These are phyloP conservation scores for Dipodomys spectabilis DNA, from an alignment of 2,113 vertebrate species.

Conservation along the genomic window DNA sequence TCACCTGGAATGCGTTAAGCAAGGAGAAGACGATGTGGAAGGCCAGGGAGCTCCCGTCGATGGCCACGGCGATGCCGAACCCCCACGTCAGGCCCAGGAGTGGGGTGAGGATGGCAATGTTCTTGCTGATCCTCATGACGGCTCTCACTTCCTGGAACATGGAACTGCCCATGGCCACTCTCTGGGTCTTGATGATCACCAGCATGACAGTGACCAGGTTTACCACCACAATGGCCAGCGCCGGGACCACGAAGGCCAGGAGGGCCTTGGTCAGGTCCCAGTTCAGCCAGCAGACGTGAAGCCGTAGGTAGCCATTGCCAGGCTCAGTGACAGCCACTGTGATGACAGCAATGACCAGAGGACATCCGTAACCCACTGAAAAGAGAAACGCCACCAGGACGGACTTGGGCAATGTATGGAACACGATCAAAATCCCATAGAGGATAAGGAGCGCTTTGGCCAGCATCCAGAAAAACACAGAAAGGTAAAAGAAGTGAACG, in stretches of 20 bases:
- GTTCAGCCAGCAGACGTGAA: slow-evolving; percentile 91
- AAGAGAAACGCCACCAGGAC: slow-evolving; percentile 87
- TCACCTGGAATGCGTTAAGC: slow-evolving; percentile 93
- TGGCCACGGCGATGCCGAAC: slow-evolving; percentile 89
- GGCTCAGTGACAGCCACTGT: slow-evolving; percentile 91
- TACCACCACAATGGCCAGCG: slow-evolving; percentile 88
- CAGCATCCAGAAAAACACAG: slow-evolving; percentile 96
- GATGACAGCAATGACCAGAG: slow-evolving; percentile 89
- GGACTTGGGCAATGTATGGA: slow-evolving; percentile 89
- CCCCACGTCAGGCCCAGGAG: slow-evolving; percentile 94
- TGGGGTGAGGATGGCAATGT: slow-evolving; percentile 91
- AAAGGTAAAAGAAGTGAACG: slow-evolving; percentile 93
- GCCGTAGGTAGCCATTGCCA: slow-evolving; percentile 85
- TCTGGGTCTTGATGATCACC: slow-evolving; percentile 89
- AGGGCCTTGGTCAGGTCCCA: slow-evolving; percentile 90
- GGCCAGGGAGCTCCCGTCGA: not conserved
- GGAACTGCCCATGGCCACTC: slow-evolving; percentile 82
- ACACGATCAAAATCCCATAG: slow-evolving; percentile 90
- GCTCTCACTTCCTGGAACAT: slow-evolving; percentile 86
- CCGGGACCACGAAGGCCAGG: slow-evolving; percentile 92
- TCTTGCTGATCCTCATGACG: slow-evolving; percentile 87
- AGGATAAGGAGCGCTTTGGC: slow-evolving; percentile 91
- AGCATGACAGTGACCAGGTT: slow-evolving; percentile 90
- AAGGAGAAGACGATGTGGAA: slow-evolving; percentile 88
- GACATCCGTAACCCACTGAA: slow-evolving; percentile 90